Evolutionary conservation across 2,113 vertebrate species (phyloP).

Genomic region (Pyrgilauda ruficollis): DNA sequence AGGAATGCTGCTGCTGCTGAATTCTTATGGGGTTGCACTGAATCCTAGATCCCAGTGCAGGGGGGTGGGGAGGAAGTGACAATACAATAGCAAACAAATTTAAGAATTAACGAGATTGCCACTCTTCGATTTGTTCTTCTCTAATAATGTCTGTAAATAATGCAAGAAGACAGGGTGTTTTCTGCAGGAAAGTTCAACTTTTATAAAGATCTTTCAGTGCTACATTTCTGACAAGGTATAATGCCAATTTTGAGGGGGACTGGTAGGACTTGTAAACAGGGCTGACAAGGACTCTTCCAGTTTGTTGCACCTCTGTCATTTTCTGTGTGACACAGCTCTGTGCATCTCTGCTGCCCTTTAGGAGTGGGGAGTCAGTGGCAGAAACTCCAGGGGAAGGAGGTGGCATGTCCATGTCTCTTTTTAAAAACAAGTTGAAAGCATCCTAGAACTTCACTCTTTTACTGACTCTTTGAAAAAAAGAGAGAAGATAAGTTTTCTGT

Average conservation of each 20-base stretch:
- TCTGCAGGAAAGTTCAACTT: neutral
- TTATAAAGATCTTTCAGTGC: neutral
- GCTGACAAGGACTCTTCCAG: neutral
- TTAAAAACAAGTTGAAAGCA: neutral
- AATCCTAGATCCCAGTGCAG: fast-evolving
- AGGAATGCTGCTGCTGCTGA: neutral
- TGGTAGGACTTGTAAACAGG: neutral
- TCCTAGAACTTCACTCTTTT: neutral
- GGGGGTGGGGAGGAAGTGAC: neutral
- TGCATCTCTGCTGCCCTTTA: neutral
- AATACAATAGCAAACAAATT: neutral
- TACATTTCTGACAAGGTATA: neutral
- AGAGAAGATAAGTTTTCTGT: fast-evolving
- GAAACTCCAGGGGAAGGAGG: neutral
- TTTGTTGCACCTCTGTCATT: neutral
- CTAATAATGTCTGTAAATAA: neutral
- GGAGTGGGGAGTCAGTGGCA: neutral
- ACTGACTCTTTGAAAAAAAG: neutral
- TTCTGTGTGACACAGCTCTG: neutral
- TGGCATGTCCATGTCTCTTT: neutral
- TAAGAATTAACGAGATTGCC: neutral
- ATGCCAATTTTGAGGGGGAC: neutral
- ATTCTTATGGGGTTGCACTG: neutral
- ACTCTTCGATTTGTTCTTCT: neutral
- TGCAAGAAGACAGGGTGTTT: neutral